Evolutionary conservation across 2,797 vertebrate species (phyloP).

Genomic region (Cryptoblepharus egeriae): DNA sequence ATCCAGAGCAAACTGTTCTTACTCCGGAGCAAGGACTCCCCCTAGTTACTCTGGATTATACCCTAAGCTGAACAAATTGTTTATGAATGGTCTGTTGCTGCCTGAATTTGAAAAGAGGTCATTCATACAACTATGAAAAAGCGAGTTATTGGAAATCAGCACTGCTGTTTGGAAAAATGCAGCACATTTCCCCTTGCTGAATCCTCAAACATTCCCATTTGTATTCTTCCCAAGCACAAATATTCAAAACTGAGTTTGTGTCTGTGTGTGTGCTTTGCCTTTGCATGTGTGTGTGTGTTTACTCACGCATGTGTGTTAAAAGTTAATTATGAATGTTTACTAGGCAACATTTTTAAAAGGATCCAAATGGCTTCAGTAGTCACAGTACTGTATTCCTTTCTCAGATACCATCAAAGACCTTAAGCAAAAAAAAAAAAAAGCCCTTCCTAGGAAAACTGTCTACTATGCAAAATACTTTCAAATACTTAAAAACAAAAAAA

Average conservation of each 20-base stretch:
- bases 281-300: too few relatives aligned
- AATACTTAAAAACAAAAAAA: conserved; percentile 26
- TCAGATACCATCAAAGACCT: neutral
- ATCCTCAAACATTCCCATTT: neutral
- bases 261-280: neutral
- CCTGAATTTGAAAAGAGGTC: conserved; percentile 24
- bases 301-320: conserved; percentile 39
- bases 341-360: neutral
- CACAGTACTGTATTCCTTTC: conserved; percentile 10
- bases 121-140: neutral
- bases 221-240: conserved; percentile 18
- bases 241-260: conserved; percentile 7
- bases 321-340: neutral
- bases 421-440: neutral
- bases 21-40: too few relatives aligned
- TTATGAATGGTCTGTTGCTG: conserved; percentile 10
- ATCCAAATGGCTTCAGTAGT: neutral
- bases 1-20: too few relatives aligned
- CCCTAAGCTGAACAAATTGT: neutral
- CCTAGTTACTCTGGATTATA: too few relatives aligned
- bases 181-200: conserved; percentile 12
- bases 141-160: neutral
- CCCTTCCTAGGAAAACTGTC: neutral
- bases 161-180: neutral
- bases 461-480: conserved; percentile 4